These are phyloP conservation scores for Hoplodrina ambigua DNA, from an alignment of 2,888 invertebrate genomes.

Conservation along the genomic window DNA sequence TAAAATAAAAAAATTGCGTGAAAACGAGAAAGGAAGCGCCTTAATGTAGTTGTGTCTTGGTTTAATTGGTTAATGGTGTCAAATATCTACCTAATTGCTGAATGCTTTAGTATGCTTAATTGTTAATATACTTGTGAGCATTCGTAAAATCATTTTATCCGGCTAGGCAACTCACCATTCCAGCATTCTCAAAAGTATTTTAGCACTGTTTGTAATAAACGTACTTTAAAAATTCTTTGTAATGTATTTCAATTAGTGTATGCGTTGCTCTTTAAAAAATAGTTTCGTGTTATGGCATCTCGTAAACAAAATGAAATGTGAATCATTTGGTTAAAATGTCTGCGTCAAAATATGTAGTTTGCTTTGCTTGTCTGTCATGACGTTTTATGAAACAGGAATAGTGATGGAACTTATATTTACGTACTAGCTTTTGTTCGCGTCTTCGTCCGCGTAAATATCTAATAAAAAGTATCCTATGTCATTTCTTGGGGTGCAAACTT, in stretches of 20 bases:
- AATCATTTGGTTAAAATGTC: constrained; percentile 34
- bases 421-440: no score
- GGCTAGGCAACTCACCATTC: constrained; percentile 1
- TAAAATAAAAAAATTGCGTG: no score
- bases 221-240: constrained; percentile 47
- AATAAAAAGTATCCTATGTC: no score
- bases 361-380: constrained; percentile 8
- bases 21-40: no score
- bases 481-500: no score
- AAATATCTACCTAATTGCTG: no score
- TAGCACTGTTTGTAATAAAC: constrained; percentile 49
- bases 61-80: no score
- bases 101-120: no score
- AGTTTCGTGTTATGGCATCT: constrained; percentile 41
- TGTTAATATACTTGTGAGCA: background rate
- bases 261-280: constrained; percentile 32
- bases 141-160: constrained; percentile 33
- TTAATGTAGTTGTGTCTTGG: no score
- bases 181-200: constrained; percentile 35
- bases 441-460: no score
- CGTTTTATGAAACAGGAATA: constrained; percentile 5
- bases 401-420: background rate
- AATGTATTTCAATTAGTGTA: constrained; percentile 50
- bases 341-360: constrained; percentile 34
- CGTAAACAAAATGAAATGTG: constrained; percentile 37